Evolutionary conservation across 1,140 invertebrate species (phyloP).

Genomic region (Aphidius gifuensis): DNA sequence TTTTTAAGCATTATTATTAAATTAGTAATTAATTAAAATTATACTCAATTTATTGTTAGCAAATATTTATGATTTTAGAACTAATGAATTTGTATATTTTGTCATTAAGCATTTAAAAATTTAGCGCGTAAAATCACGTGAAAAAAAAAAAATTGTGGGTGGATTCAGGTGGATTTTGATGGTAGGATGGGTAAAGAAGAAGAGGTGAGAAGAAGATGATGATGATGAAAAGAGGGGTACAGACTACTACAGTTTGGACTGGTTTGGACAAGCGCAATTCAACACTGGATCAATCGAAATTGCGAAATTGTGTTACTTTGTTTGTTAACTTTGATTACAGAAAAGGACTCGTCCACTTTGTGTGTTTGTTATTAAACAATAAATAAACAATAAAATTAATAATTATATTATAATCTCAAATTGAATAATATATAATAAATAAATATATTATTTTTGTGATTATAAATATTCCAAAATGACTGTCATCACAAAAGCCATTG

Average conservation of each 20-base stretch:
- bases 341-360: neutral
- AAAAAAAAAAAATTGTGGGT: no score
- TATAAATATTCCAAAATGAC: slow-evolving; percentile 55
- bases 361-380: slow-evolving; percentile 4
- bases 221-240: neutral
- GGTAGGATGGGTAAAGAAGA: no score
- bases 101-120: no score
- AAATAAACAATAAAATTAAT: neutral
- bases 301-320: slow-evolving; percentile 21
- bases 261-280: slow-evolving; percentile 10
- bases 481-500: slow-evolving; percentile 64
- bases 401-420: neutral
- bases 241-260: no score
- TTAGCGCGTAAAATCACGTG: no score
- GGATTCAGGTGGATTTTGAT: no score
- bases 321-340: neutral
- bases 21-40: no score
- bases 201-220: no score
- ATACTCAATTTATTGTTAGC: no score
- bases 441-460: neutral
- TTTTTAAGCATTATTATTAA: no score
- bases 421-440: neutral
- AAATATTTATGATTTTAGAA: no score
- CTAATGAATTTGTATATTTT: no score
- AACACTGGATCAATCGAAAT: slow-evolving; percentile 30